Evolutionary conservation across 2,113 vertebrate genomes (phyloP).

Genomic region (Podilymbus podiceps): DNA sequence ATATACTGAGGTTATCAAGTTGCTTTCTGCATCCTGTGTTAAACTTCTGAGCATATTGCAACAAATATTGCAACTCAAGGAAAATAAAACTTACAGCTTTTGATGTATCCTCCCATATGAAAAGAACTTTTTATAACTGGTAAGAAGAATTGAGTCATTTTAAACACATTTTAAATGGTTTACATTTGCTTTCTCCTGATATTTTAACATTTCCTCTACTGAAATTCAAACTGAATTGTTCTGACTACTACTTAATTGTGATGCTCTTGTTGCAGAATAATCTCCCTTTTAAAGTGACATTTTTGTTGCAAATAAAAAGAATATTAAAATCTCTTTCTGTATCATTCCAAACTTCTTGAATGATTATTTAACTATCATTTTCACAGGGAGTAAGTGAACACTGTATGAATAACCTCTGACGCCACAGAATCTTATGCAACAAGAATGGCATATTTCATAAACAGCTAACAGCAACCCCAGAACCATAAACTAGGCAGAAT

Average conservation of each 20-base stretch:
- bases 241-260: background rate
- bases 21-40: background rate
- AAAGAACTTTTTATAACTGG: background rate
- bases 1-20: background rate
- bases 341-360: background rate
- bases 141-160: background rate
- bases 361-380: background rate
- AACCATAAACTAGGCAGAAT: background rate
- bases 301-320: background rate
- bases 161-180: background rate
- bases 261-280: background rate
- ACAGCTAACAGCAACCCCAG: rapidly evolving
- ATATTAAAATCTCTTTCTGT: background rate
- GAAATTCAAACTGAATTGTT: background rate
- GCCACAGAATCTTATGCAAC: background rate
- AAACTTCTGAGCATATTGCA: background rate
- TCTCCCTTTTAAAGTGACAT: background rate
- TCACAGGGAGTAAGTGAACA: background rate
- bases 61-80: background rate
- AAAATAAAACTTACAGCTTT: background rate
- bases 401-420: background rate
- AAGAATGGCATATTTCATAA: background rate
- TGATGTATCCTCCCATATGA: background rate
- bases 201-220: background rate
- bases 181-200: background rate